phyloP scores from a whole-genome alignment of 2,113 vertebrate genomes.

The Motacilla tschutschensis region DNA sequence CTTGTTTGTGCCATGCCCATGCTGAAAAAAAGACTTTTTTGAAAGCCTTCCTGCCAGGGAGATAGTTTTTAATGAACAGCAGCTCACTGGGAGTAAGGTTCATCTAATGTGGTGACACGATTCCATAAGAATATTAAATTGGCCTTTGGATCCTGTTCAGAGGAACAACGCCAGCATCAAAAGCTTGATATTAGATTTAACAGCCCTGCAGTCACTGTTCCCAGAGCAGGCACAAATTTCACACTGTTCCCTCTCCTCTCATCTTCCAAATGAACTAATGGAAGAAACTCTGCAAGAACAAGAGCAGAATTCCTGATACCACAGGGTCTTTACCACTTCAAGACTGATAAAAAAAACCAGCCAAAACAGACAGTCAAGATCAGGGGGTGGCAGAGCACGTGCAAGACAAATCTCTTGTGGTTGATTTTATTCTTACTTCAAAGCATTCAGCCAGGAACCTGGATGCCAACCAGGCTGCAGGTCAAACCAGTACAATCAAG shows the following conservation, averaged over 20 bases:
- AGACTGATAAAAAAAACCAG: background rate
- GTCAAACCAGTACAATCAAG: background rate
- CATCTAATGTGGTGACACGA: background rate
- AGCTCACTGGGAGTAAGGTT: background rate
- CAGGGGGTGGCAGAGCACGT: background rate
- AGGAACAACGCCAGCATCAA: background rate
- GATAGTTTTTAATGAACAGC: background rate
- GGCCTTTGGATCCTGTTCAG: background rate
- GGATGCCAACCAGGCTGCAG: background rate
- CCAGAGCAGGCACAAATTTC: background rate
- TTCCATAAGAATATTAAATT: background rate
- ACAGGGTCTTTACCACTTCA: background rate
- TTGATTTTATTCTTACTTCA: background rate
- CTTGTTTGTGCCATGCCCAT: background rate
- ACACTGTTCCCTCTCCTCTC: background rate
- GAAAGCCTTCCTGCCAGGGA: background rate
- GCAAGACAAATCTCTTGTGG: background rate
- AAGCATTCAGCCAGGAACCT: background rate
- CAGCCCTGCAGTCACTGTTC: background rate
- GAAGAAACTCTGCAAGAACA: background rate
- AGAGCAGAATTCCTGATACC: background rate
- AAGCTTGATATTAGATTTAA: conserved; percentile 15
- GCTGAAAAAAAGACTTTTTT: background rate
- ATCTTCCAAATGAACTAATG: background rate
- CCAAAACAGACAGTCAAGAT: background rate